Evolutionary conservation across 2,888 invertebrate species (phyloP), one percentile per base, ranked within the genome.

Genomic region (Xylocampa areola): DNA sequence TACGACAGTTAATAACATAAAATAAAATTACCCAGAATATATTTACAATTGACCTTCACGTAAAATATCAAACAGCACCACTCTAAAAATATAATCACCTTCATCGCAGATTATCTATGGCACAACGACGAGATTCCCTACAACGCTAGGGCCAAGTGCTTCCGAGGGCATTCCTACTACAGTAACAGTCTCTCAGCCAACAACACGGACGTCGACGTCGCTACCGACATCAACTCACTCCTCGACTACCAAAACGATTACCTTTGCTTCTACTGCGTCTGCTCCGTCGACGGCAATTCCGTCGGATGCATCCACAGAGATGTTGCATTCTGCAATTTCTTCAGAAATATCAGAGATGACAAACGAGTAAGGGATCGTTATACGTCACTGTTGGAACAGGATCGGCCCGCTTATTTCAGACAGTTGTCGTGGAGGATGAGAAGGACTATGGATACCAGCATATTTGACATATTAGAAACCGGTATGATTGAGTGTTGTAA

Each of bases 91-190:
- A 36, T 7, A 16, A 8, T 33, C 8, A 43, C 40, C 35, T 71
- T 43, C 37, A 67, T 43, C 58, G 40, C 86, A 92, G 92, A 93
- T 86, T 86, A 86, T 68, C 71, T 92, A 41, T 92, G 91, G 91
- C 91, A 92, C 77, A 82, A 88, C 72, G 91, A 89, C 62, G 92
- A 93, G 67, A 90, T 93, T 7, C 92, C 92, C 0, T 90, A 90
- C 76, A 71, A 80, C 0, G 27, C 84, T 0, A 76, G 75, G 1
- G 86, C 89, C 0, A 81, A 75, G 16, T 93, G 92, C 67, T 75
- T 51, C 17, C 81, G 92, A 11, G 87, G 86, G 0, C 74, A 71
- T 6, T 86, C 90, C 1, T 93, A 88, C 80, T 93, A 93, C 80
- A 87, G 82, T 49, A 91, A 90, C 77, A 83, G 82, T 36, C 6